Evolutionary conservation across 2,113 vertebrate genomes (phyloP), one percentile per base, ranked within the genome.

Genomic region (Thalassoma bifasciatum): DNA sequence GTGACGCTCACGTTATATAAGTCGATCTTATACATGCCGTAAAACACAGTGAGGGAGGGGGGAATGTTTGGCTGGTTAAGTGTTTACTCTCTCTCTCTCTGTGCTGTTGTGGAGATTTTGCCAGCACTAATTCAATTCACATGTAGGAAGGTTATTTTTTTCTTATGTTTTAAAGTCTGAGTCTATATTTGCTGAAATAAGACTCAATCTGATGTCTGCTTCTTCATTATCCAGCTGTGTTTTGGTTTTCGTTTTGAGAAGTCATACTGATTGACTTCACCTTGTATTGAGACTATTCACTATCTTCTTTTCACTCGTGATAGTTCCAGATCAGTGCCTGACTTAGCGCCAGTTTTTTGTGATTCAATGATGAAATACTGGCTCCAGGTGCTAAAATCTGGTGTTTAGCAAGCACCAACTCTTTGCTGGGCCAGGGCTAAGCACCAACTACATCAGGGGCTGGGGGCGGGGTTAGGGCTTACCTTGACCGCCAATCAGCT

Each of bases 101-200:
- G 79, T 86, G 84, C 83, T 80, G 82, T 79, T 79, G 77, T 71
- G 66, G 84, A 82, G 66, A 86, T 78, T 84, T 82, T 89, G 82
- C 87, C 88, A 90, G 82, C 73, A 42, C 84, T 90, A 84, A 90
- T 88, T 88, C 58, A 79, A 81, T 82, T 88, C 87, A 88, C 72
- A 79, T 89, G 90, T 66, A 58, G 57, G 12, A 0, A 36, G 37
- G 77, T 50, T 66, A 51, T 56, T 56, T 77, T 63, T 49, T 66
- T 61, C 56, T 67, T 40, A 30, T 42, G 46, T 77, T 56, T 75
- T 50, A 78, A 65, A 52, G 66, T 76, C 54, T 77, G 57, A 74
- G 67, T 71, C 75, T 80, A 53, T 22, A 54, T 59, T 76, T 73
- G 16, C 37, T 64, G n/a, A 72, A 77, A 71, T 50, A 23, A 70